phyloP scores from a whole-genome alignment of 2,888 invertebrate species.

The Bombyx huttoni region DNA sequence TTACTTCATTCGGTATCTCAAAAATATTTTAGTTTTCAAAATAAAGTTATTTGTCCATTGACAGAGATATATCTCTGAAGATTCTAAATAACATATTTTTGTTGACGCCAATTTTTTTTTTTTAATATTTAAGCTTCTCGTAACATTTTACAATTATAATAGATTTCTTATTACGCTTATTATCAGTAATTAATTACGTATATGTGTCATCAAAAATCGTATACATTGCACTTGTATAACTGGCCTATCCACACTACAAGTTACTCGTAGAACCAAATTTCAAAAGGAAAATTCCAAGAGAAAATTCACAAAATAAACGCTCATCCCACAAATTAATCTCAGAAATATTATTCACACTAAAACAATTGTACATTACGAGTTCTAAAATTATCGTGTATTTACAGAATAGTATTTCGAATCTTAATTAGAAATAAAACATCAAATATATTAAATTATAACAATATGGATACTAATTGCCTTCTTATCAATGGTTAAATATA shows the following conservation, averaged over 20 bases:
- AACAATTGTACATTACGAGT: slow-evolving; percentile 69
- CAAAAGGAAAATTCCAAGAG: slow-evolving; percentile 35
- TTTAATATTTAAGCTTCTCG: slow-evolving; percentile 53
- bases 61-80: slow-evolving; percentile 9
- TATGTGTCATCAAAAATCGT: slow-evolving; percentile 72
- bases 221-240: slow-evolving; percentile 72
- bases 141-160: slow-evolving; percentile 62
- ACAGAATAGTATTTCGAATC: slow-evolving; percentile 67
- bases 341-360: slow-evolving; percentile 67
- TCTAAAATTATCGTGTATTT: slow-evolving; percentile 65
- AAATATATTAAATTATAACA: slow-evolving; percentile 74
- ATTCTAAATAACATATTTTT: slow-evolving; percentile 33
- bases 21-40: slow-evolving; percentile 1
- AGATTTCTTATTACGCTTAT: slow-evolving; percentile 59
- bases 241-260: slow-evolving; percentile 59
- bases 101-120: slow-evolving; percentile 30
- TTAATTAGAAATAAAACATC: slow-evolving; percentile 69
- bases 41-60: neutral
- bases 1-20: neutral
- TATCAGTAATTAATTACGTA: slow-evolving; percentile 67
- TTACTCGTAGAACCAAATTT: slow-evolving; percentile 21
- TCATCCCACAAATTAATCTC: slow-evolving; percentile 33
- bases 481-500: slow-evolving; percentile 73
- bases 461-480: slow-evolving; percentile 71
- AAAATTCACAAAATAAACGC: slow-evolving; percentile 50